phyloP scores from a whole-genome alignment of 2,797 vertebrate genomes.

The Gorsachius magnificus region DNA sequence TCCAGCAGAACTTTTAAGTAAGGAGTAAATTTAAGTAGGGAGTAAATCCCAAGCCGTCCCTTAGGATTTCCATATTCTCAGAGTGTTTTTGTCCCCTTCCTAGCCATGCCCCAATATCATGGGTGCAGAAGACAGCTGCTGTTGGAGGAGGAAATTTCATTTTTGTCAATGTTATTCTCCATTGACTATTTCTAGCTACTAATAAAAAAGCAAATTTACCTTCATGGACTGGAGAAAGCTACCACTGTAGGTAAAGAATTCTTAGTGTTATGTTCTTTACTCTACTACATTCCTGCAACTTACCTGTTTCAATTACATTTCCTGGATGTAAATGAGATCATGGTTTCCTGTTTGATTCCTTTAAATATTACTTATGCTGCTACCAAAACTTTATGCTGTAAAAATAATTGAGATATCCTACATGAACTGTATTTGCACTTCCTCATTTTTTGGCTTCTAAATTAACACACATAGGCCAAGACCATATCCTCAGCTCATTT shows the following conservation, averaged over 20 bases:
- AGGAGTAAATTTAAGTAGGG: not conserved
- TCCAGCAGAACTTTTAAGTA: not conserved
- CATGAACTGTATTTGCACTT: not conserved
- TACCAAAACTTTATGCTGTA: not conserved
- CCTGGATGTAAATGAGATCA: not conserved
- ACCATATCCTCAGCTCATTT: not conserved
- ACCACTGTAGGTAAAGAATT: not conserved
- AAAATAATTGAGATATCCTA: not conserved
- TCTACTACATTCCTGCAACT: not conserved
- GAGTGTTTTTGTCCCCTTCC: not conserved
- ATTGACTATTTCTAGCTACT: not conserved
- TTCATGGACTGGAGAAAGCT: not conserved
- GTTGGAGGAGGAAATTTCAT: not conserved
- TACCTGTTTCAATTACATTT: not conserved
- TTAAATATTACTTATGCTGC: not conserved
- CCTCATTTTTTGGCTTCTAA: not conserved
- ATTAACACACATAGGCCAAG: not conserved
- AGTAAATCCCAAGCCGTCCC: not conserved
- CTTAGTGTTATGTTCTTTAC: not conserved
- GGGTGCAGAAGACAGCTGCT: not conserved
- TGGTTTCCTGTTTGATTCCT: accelerated
- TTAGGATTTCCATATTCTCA: not conserved
- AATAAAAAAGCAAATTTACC: not conserved
- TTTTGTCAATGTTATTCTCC: not conserved
- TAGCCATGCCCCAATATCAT: not conserved